Base-by-base conservation (phyloP, 1,140 invertebrate species). In the Aphaenogaster ashmeadi region DNA sequence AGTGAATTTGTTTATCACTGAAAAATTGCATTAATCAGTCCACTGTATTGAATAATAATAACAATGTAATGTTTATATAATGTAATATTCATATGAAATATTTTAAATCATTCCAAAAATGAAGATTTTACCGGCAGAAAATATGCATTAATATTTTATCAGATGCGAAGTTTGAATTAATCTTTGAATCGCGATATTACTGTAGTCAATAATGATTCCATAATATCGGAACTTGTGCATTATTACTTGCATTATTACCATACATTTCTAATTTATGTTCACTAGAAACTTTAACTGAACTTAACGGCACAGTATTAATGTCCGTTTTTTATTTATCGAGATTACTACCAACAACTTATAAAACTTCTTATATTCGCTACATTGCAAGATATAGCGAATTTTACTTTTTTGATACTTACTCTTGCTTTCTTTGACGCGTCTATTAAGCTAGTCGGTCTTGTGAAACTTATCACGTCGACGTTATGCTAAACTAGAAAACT, bases 401-500 rank as follows among this genome's bases (percentile, higher is more conserved):
- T 56, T 52, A 36, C 5, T 69, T 52, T 56, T 44, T 38, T 67
- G 33, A 27, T 27, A 33, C 13, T 54, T 69, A 74, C 38, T 74
- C 13, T 33, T 36, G 41, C 27, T 41, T 75, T 27, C 38, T 47
- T 36, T 56, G 54, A 75, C 54, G n/a, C 36, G 13, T 74, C 33
- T 54, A 71, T 84, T 84, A 84, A 84, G 72, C 67, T 58, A 66
- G 47, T 54, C 54, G 44, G 8, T 84, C 54, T 74, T 60, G 54
- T 44, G 54, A 60, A 84, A 74, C 54, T 84, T 75, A 72, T 75
- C 69, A 44, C 54, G 47, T 54, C 18, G 38, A 27, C 66, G 66
- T 60, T 74, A 41, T 71, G 67, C 38, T 54, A 83, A 74, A 67
- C 67, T 74, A 83, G 67, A 27, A 83, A 72, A 83, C 80, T 83